Conservation (phyloP, 2,888 invertebrate species). For the Heteromyza rotundicornis region DNA sequence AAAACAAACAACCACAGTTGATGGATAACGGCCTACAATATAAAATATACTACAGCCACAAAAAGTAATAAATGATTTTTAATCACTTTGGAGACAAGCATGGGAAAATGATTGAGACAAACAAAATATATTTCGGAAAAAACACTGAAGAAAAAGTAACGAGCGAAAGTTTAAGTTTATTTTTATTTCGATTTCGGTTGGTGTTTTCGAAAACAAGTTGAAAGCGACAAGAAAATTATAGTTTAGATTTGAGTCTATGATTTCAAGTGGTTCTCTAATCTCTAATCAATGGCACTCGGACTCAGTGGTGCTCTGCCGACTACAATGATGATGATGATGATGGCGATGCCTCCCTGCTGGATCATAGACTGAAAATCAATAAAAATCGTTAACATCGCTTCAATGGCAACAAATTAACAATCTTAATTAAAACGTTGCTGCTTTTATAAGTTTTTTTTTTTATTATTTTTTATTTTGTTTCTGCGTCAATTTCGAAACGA, state of each 20-base stretch:
- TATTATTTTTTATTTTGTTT: neutral
- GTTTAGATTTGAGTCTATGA: conserved; percentile 8
- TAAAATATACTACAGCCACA: conserved; percentile 31
- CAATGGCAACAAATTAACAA: conserved; percentile 24
- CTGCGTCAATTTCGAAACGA: neutral
- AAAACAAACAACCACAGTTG: neutral
- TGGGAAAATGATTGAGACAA: conserved; percentile 37
- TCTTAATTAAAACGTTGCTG: conserved; percentile 23
- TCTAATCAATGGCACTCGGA: too few species aligned
- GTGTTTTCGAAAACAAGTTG: neutral
- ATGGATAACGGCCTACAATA: neutral
- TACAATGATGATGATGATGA: too few species aligned
- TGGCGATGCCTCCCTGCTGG: neutral
- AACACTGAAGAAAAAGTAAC: neutral
- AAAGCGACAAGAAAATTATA: conserved; percentile 7
- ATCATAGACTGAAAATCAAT: conserved; percentile 18
- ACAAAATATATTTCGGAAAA: neutral
- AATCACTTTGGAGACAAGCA: conserved; percentile 55
- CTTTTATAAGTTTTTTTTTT: too few species aligned
- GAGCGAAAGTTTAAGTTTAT: conserved; percentile 16
- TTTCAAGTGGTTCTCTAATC: too few species aligned
- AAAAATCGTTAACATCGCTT: conserved; percentile 21
- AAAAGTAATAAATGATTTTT: conserved; percentile 49
- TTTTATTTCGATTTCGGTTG: too few species aligned
- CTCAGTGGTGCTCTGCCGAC: too few species aligned